Base-by-base conservation (phyloP, 2,888 invertebrate species). In the Apodemia zela region DNA sequence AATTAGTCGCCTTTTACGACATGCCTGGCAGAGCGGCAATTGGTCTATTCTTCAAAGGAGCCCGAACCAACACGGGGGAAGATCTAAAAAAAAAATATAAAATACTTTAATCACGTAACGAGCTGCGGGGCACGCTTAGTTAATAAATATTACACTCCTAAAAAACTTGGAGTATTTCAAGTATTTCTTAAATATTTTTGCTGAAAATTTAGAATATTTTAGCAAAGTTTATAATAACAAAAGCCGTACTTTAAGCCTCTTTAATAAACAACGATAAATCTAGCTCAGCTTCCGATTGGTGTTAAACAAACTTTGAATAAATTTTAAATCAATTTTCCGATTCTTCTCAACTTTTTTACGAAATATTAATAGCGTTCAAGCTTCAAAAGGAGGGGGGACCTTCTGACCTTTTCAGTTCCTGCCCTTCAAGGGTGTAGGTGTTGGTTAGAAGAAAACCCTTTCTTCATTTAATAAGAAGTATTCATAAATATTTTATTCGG, bases 201-300 rank as follows among this genome's bases (percentile, higher is more conserved):
- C 5, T 15, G 11, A 15, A 42, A 42, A 42, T 15, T 42, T 7
- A 15, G 45, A 47, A 47, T 17, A 47, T 47, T 42, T 42, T 15
- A 42, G 42, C 42, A 42, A 42, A 42, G 42, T 42, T 42, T 42
- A 17, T 47, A 47, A 17, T 8, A 57, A 57, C 54, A 25, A 25
- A 57, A 29, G 13, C 25, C 25, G 54, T 25, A 57, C n/a, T 29
- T 29, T 57, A 25, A 57, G 54, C 54, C 25, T 3, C 54, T 57
- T 57, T 29, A 57, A 29, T 57, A 54, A 57, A n/a, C 25, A 21
- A 57, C 3, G 29, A 57, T 57, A n/a, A 57, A 57, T 25, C 29
- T 57, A 57, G 54, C 15, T 7, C 25, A 25, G 8, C 54, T 15
- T 57, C 21, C 15, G 54, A 25, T n/a, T 57, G 15, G 29, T 13